Base-by-base conservation (phyloP, 2,888 invertebrate genomes). In the Yponomeuta evonymella region DNA sequence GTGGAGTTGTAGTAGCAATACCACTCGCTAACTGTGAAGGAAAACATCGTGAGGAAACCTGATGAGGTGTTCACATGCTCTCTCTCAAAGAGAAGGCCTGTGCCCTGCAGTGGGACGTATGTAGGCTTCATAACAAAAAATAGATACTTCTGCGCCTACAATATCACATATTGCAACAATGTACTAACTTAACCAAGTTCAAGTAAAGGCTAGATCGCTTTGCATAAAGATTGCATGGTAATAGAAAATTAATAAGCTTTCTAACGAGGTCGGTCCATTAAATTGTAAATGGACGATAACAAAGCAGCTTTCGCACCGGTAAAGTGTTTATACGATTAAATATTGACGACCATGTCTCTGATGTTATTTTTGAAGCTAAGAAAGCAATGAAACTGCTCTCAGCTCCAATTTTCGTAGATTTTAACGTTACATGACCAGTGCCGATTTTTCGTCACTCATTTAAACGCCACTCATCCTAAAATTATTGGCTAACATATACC, bases 211-310 rank as follows among this genome's bases (percentile, higher is more conserved):
- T 58, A 58, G 15, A 58, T 15, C 51, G 51, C 15, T 58, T 58
- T 58, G 51, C 51, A 58, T 58, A 58, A 58, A 58, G 51, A 58
- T 58, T 12, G 12, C 51, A 15, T 58, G 51, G 51, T 58, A 58
- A 58, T 58, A 58, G 51, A 58, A 58, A 58, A 58, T 58, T 58
- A 12, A 58, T 58, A 58, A 58, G 51, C 12, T 58, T 58, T 58
- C 51, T 15, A 58, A 58, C 51, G 51, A 58, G 51, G 15, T 58
- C 51, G 51, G 12, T 58, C 15, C 15, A 58, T 58, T 58, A 58
- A 58, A 12, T 15, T 58, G 15, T 15, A 58, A 58, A 58, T 15
- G 51, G 12, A 58, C 3, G 51, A 58, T 15, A 58, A 58, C 15
- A 58, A 58, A 58, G 51, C 51, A 4, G 15, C 51, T 58, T 58